Percentiles rank a stretch among this genome's conserved stretches.
phyloP scores from a whole-genome alignment of 2,888 invertebrate species.

The Lasioglossum lativentre region DNA sequence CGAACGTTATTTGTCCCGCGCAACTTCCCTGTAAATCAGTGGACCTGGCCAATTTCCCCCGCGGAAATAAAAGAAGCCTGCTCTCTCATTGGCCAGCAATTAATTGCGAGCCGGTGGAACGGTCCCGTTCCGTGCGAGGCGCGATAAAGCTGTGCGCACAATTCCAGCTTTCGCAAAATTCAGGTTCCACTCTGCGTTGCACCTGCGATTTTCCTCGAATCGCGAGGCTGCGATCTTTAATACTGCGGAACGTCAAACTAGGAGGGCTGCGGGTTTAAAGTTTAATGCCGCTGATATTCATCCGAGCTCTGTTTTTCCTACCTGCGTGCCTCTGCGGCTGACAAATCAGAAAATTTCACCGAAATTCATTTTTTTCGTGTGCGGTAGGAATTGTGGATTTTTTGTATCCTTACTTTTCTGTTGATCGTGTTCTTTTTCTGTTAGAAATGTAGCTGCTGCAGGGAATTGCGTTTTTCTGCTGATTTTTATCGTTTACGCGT shows the following conservation, averaged over 20 bases:
- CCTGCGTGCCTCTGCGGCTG: neutral
- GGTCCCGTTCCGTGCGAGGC: neutral
- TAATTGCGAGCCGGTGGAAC: neutral
- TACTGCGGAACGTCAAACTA: slow-evolving; percentile 23
- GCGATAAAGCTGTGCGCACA: neutral
- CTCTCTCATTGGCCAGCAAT: slow-evolving; percentile 18
- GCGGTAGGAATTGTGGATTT: neutral
- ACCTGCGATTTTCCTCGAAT: slow-evolving; percentile 26
- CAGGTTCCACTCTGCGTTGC: neutral
- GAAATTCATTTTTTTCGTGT: slow-evolving; percentile 4
- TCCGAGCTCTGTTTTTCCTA: slow-evolving; percentile 30
- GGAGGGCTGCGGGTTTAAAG: slow-evolving; percentile 25
- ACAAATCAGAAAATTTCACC: neutral
- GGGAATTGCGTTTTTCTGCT: neutral
- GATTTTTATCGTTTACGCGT: too few relatives aligned
- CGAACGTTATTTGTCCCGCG: slow-evolving; percentile 22
- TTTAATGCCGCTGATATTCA: slow-evolving; percentile 53
- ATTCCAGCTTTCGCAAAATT: neutral
- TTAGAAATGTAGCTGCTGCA: neutral
- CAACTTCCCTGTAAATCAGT: slow-evolving; percentile 7
- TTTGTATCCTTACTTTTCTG: neutral
- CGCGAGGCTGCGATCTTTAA: slow-evolving; percentile 12
- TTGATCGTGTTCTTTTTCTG: neutral
- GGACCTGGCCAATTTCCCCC: neutral
- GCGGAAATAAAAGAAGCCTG: neutral